Base-by-base conservation (phyloP, 1,140 invertebrate genomes). In the Drosophila parabipectinata region DNA sequence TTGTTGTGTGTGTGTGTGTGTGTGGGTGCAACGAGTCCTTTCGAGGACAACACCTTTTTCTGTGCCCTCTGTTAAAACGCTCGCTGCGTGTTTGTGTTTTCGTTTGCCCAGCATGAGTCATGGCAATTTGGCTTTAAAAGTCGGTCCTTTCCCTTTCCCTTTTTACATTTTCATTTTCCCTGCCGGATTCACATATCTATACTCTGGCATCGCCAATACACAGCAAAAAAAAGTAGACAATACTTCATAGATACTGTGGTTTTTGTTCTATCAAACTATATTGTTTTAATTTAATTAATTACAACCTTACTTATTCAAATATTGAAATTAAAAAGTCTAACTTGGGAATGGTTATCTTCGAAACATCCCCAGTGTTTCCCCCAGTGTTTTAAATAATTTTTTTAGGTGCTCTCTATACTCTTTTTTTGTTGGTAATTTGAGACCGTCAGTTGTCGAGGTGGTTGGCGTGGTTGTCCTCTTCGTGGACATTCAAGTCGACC, bases 11-110 rank as follows among this genome's bases (percentile, higher is more conserved):
- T 62, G 56, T 7, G 12, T 53, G 59, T 76, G 57, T 62, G 57
- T 71, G 59, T 73, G 34, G 26, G 26, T 28, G 26, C 26, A 28
- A 28, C 50, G 26, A 41, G 57, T 79, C 55, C 77, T 75, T 77
- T 18, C 72, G 72, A 37, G 73, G 72, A 69, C 73, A 77, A 76
- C 71, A 79, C 77, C 77, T 81, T 80, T 80, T 80, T 76, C 44
- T 41, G 57, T 80, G 62, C 51, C 52, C 77, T 64, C 55, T 26
- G 50, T 60, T 76, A 69, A 68, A 76, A 53, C 34, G 52, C 26
- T 71, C 32, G 4, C 28, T 53, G 44, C 44, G 64, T 69, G 64
- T 69, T 55, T 52, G 28, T 59, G 52, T 71, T 71, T 72, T 69
- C 44, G 45, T 55, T 59, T 45, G 39, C 54, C 30, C 54, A 41